Percentiles rank a stretch among this genome's conserved stretches.
Evolutionary conservation across 1,140 invertebrate species (phyloP).

Genomic region (Hyphantria cunea): DNA sequence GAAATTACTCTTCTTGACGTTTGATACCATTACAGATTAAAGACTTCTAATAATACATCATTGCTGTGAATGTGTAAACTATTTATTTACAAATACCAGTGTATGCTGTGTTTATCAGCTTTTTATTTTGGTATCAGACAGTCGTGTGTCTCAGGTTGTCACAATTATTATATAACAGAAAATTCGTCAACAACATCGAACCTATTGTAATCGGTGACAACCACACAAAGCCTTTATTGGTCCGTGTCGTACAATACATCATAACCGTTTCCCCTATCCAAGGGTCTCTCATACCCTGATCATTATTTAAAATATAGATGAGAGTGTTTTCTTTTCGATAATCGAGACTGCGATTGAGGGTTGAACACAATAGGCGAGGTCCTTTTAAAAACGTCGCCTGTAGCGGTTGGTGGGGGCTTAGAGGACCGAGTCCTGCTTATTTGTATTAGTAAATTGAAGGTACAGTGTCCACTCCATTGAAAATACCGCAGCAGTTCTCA

Average conservation of each 20-base stretch:
- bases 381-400: slow-evolving; percentile 65
- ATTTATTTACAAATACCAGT: no score
- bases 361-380: slow-evolving; percentile 64
- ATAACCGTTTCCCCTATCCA: slow-evolving; percentile 57
- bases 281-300: slow-evolving; percentile 59
- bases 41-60: no score
- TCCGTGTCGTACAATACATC: slow-evolving; percentile 64
- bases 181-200: no score
- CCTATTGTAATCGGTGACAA: slow-evolving; percentile 37
- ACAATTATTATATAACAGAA: no score
- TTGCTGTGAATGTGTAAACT: no score
- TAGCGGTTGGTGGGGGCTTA: slow-evolving; percentile 48
- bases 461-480: slow-evolving; percentile 69
- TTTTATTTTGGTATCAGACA: no score
- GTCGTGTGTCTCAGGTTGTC: no score
- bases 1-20: no score
- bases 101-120: no score
- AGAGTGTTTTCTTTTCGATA: slow-evolving; percentile 80
- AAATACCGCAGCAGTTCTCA: slow-evolving; percentile 41
- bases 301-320: slow-evolving; percentile 81
- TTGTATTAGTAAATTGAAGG: slow-evolving; percentile 81
- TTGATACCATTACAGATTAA: no score
- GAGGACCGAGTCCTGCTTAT: slow-evolving; percentile 65
- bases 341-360: slow-evolving; percentile 78
- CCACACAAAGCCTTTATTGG: slow-evolving; percentile 58